phyloP scores from a whole-genome alignment of 2,113 vertebrate species.

The Neogobius melanostomus region DNA sequence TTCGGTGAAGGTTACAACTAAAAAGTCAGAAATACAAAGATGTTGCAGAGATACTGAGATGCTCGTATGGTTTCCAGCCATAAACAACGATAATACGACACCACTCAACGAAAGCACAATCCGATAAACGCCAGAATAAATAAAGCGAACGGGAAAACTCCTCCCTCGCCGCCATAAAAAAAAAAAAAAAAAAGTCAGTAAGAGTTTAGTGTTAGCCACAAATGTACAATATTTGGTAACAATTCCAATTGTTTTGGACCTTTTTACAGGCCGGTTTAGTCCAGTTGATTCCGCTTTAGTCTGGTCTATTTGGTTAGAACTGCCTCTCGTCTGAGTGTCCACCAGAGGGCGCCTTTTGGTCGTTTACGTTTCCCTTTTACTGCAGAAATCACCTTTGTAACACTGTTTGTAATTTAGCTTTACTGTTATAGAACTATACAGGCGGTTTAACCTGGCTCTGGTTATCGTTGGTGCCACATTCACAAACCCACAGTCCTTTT shows the following conservation, averaged over 20 bases:
- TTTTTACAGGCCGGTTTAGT: no score
- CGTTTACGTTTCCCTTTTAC: neutral
- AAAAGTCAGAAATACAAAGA: conserved; percentile 17
- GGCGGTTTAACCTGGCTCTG: no score
- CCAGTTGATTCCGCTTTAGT: no score
- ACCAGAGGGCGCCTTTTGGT: neutral
- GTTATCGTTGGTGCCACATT: no score
- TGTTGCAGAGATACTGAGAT: conserved; percentile 66
- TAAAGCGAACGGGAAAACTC: conserved; percentile 56
- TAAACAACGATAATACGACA: conserved; percentile 91
- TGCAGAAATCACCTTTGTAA: neutral
- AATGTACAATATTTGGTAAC: no score
- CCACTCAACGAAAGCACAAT: conserved; percentile 80
- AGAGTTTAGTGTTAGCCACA: no score
- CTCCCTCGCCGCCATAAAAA: neutral
- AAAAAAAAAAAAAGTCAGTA: neutral
- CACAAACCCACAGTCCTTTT: no score
- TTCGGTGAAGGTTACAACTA: neutral
- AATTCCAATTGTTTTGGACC: no score
- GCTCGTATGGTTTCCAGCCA: conserved; percentile 97
- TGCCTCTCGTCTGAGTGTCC: neutral
- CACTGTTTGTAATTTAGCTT: neutral
- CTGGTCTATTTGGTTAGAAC: neutral
- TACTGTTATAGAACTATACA: no score
- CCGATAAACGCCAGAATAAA: conserved; percentile 89